Evolutionary conservation across 2,797 vertebrate species (phyloP), one percentile per base, ranked within the genome.

Genomic region (Lindbergichthys nudifrons): DNA sequence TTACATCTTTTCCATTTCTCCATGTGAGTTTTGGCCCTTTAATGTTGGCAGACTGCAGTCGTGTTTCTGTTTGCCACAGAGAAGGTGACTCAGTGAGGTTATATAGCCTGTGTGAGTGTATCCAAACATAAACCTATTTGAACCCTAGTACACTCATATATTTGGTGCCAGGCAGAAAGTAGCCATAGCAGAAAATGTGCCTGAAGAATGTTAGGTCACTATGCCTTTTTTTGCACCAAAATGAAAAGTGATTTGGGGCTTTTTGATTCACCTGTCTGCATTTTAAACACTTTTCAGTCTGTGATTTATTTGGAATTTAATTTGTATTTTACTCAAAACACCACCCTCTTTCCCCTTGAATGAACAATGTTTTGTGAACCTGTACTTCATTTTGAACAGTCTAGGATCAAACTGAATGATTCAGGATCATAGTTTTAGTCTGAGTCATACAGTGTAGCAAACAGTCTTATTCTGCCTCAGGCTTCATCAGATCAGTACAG

Each of bases 361-460:
- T 56, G 6, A 54, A 11, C 36, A 47, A 4, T 18, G 0, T 56
- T 7, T 8, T 23, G 15, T 32, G 46, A 13, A 59, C n/a, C 4
- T 13, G 62, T 5, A 3, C 4, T 41, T 18, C 0, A 21, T 47
- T 78, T 66, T 60, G 18, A 63, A 13, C 2, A n/a, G n/a, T 23
- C 2, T 9, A 1, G 19, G 32, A 74, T 67, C 11, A 67, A 15
- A 67, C 64, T 32, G 7, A 19, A 75, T 85, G 80, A 84, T 64
- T 85, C 77, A 82, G 59, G 5, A 21, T 84, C 70, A 77, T 83
- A 72, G 63, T 69, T 84, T 1, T 62, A n/a, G 54, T 53, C 65
- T 90, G 86, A 88, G 75, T 89, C 88, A 89, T 36, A 43, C 43
- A 41, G 10, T 1, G 23, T 23, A 65, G 30, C 46, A 68, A 74